These are phyloP conservation scores for Nomia melanderi DNA, from an alignment of 1,140 invertebrate species.

Conservation along the genomic window DNA sequence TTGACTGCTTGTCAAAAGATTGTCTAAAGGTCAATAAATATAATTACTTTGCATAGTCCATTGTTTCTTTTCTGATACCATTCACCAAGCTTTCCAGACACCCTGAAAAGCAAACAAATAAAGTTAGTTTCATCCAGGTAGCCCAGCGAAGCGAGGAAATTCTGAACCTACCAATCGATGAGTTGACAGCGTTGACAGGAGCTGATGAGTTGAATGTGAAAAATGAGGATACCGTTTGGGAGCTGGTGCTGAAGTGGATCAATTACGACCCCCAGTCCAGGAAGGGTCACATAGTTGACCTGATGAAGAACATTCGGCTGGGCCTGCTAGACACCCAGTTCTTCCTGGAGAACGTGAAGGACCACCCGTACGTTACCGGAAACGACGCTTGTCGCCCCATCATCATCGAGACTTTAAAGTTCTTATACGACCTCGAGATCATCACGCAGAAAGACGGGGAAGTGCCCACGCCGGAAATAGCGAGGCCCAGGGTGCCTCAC, in stretches of 20 bases:
- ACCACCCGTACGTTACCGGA: slow-evolving; percentile 84
- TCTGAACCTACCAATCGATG: slow-evolving; percentile 85
- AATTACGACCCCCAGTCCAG: slow-evolving; percentile 84
- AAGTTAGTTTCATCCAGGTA: slow-evolving; percentile 58
- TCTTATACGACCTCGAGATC: slow-evolving; percentile 88
- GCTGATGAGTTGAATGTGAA: slow-evolving; percentile 86
- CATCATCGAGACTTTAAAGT: slow-evolving; percentile 88
- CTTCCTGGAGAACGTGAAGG: slow-evolving; percentile 87
- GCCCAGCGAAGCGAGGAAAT: slow-evolving; percentile 87
- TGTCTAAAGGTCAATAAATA: no score
- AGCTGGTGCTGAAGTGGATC: slow-evolving; percentile 85
- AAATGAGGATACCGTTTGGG: slow-evolving; percentile 86
- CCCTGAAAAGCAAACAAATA: not conserved
- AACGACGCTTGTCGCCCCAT: slow-evolving; percentile 85
- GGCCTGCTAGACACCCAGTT: slow-evolving; percentile 92
- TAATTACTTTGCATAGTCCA: no score
- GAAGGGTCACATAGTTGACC: slow-evolving; percentile 84
- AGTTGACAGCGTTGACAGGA: slow-evolving; percentile 86
- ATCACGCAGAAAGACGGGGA: slow-evolving; percentile 84
- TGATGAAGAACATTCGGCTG: slow-evolving; percentile 91
- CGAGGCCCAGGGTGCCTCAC: slow-evolving; percentile 85
- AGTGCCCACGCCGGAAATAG: slow-evolving; percentile 84
- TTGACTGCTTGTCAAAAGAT: no score
- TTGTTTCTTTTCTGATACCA: no score
- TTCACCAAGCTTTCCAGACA: no score